phyloP scores from a whole-genome alignment of 2,797 vertebrate species.

The Carduelis carduelis region DNA sequence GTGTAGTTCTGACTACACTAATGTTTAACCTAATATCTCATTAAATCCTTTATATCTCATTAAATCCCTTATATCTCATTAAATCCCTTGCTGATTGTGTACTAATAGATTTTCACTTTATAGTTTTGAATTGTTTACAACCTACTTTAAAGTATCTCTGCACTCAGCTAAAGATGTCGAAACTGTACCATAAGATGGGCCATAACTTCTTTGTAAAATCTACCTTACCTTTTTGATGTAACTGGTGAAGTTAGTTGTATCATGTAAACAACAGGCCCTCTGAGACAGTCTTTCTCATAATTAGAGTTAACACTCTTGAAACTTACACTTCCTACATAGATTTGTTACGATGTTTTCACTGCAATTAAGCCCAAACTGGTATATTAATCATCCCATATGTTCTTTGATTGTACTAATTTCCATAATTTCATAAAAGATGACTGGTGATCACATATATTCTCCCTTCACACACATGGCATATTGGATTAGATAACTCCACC shows the following conservation, averaged over 20 bases:
- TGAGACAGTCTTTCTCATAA: background rate
- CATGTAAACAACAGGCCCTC: background rate
- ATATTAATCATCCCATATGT: constrained; percentile 20
- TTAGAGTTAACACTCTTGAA: background rate
- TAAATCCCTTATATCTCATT: background rate
- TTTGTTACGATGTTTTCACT: background rate
- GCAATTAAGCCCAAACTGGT: background rate
- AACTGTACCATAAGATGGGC: background rate
- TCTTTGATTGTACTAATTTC: background rate
- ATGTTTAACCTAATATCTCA: background rate
- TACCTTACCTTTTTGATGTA: background rate
- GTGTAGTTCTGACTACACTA: background rate
- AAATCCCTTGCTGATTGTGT: background rate
- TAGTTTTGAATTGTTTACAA: background rate
- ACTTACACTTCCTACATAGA: background rate
- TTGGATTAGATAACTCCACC: background rate
- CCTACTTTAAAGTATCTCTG: background rate
- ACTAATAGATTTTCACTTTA: background rate
- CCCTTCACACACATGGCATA: background rate
- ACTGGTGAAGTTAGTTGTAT: background rate
- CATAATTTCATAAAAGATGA: background rate
- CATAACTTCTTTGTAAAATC: background rate
- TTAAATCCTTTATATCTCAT: background rate
- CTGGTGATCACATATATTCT: background rate
- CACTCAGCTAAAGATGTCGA: background rate